Percentiles rank a stretch among this genome's conserved stretches.
phyloP scores from a whole-genome alignment of 2,888 invertebrate species.

The Meganola albula region DNA sequence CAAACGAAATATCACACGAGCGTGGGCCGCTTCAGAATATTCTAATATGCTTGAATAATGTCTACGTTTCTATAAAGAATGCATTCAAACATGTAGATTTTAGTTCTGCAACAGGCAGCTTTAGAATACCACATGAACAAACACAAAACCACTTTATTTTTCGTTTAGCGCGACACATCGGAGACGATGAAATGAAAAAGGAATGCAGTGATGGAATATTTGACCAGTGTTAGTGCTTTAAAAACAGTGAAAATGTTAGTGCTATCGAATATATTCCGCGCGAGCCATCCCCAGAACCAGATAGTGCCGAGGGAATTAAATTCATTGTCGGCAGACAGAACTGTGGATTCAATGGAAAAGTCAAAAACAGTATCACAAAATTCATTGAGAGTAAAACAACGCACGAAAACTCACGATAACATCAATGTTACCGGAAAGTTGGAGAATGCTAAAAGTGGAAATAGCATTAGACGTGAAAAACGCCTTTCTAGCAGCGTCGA shows the following conservation, averaged over 20 bases:
- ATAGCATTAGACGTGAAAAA: slow-evolving; percentile 48
- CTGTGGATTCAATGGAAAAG: slow-evolving; percentile 33
- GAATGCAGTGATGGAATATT: slow-evolving; percentile 76
- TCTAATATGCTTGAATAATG: slow-evolving; percentile 59
- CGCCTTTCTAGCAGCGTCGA: slow-evolving; percentile 66
- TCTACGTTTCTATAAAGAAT: slow-evolving; percentile 54
- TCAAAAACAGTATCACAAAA: slow-evolving; percentile 45
- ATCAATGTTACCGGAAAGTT: slow-evolving; percentile 40
- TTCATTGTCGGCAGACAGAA: slow-evolving; percentile 37
- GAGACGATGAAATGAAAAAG: slow-evolving; percentile 56
- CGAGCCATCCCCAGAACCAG: slow-evolving; percentile 56
- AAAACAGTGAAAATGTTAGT: slow-evolving; percentile 75
- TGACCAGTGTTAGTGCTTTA: slow-evolving; percentile 60
- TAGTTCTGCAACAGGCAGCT: slow-evolving; percentile 44
- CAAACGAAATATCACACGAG: slow-evolving; percentile 50
- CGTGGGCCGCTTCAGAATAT: slow-evolving; percentile 47
- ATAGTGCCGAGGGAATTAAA: slow-evolving; percentile 45
- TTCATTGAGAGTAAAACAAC: slow-evolving; percentile 56
- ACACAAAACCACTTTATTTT: slow-evolving; percentile 52
- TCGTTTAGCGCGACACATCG: slow-evolving; percentile 37
- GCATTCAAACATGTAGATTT: slow-evolving; percentile 47
- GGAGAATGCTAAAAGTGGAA: slow-evolving; percentile 37
- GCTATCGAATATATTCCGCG: slow-evolving; percentile 68
- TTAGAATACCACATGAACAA: slow-evolving; percentile 38
- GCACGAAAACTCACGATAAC: slow-evolving; percentile 57